Percentiles rank a stretch among this genome's conserved stretches.
Evolutionary conservation across 2,888 invertebrate species (phyloP).

Genomic region (Cephus runcator): DNA sequence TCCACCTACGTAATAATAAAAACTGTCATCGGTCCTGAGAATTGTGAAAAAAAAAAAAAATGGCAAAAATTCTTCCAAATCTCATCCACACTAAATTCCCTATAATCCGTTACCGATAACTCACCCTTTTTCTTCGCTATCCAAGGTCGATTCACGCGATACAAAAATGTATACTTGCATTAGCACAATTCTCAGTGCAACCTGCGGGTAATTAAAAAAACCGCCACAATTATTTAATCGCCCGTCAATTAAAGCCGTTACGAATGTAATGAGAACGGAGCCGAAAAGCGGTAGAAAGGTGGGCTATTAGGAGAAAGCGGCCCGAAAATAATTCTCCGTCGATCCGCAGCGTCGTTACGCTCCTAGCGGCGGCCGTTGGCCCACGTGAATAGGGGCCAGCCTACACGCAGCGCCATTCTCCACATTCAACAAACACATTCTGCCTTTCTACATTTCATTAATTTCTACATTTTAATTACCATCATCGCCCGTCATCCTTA

Average conservation of each 20-base stretch:
- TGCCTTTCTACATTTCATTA: constrained; percentile 4
- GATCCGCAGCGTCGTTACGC: not conserved
- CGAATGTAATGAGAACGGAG: constrained; percentile 9
- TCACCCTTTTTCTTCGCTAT: not conserved
- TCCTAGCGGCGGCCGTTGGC: constrained; percentile 8
- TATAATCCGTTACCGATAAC: not conserved
- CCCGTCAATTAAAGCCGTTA: constrained; percentile 2
- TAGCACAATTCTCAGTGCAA: not conserved
- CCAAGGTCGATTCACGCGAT: not conserved
- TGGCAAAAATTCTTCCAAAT: not conserved
- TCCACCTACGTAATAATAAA: not conserved
- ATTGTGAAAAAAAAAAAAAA: not conserved
- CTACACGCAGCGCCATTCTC: not conserved
- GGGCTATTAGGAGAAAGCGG: constrained; percentile 54
- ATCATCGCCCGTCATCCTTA: not conserved
- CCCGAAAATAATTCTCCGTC: constrained; percentile 47
- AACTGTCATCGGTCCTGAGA: not conserved
- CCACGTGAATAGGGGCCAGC: constrained; percentile 6
- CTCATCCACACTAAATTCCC: not conserved
- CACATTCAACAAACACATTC: not conserved
- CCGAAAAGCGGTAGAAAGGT: constrained; percentile 32
- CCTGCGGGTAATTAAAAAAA: not conserved
- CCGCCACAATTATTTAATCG: not conserved
- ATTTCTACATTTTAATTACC: not conserved
- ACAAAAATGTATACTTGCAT: not conserved